Percentiles rank a stretch among this genome's conserved stretches.
Conservation (phyloP, 2,888 invertebrate species). For the Agonopterix alstromeriana region DNA sequence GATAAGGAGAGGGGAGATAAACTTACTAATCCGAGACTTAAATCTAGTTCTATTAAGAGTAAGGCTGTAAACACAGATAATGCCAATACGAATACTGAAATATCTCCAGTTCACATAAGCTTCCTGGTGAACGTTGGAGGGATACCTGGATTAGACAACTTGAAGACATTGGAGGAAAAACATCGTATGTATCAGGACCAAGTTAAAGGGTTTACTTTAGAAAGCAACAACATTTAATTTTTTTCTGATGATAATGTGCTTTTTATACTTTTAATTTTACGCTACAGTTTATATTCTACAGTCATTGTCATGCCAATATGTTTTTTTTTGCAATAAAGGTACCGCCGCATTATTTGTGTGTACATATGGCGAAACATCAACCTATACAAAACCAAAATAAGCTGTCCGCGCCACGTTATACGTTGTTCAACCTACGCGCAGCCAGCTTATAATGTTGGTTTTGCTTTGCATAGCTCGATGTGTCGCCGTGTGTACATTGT, state of each 20-base stretch:
- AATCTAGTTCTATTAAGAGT: constrained; percentile 27
- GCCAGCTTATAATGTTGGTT: no score
- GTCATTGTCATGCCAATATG: constrained; percentile 2
- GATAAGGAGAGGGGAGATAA: background rate
- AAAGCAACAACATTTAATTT: constrained; percentile 23
- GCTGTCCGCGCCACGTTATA: no score
- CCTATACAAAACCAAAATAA: no score
- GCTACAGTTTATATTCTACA: background rate
- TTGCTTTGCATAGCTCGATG: no score
- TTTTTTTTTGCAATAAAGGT: background rate
- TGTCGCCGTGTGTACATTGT: no score
- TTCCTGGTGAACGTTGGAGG: constrained; percentile 56
- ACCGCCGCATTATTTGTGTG: background rate
- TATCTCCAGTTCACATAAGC: constrained; percentile 54
- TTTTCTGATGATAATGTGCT: constrained; percentile 2
- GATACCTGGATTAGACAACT: constrained; percentile 42
- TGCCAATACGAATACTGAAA: constrained; percentile 3
- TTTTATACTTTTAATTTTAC: background rate
- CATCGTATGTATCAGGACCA: constrained; percentile 62
- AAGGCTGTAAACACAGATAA: constrained; percentile 33
- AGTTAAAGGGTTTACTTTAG: constrained; percentile 44
- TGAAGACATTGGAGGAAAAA: constrained; percentile 56
- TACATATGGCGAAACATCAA: no score
- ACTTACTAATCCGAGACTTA: constrained; percentile 9
- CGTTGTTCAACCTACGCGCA: no score